phyloP scores from a whole-genome alignment of 2,888 invertebrate species.

The Operophtera brumata region DNA sequence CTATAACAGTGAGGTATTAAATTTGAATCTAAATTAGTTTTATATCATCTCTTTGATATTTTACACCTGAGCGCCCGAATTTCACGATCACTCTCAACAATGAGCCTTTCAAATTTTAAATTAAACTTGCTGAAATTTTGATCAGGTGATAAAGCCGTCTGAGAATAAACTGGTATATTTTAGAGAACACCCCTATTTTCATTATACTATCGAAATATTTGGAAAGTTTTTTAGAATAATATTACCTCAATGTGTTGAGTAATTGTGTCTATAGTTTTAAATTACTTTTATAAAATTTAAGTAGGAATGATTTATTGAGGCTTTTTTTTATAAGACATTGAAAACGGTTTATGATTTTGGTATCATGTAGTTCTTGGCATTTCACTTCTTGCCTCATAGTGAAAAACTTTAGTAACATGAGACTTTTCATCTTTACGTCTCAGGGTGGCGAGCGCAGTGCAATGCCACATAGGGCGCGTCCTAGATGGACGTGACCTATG shows the following conservation, averaged over 20 bases:
- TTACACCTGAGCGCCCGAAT: conserved; percentile 29
- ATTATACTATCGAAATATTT: conserved; percentile 8
- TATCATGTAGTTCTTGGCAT: too few relatives aligned
- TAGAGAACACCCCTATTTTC: not conserved
- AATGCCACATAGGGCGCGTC: too few relatives aligned
- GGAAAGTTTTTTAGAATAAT: conserved; percentile 3
- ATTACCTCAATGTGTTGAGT: not conserved
- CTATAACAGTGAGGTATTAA: conserved; percentile 26
- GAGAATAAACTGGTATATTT: conserved; percentile 7
- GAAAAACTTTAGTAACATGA: too few relatives aligned
- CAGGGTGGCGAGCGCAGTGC: too few relatives aligned
- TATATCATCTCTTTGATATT: conserved; percentile 33
- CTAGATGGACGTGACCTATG: too few relatives aligned
- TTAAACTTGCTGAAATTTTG: conserved; percentile 24
- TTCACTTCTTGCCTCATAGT: too few relatives aligned
- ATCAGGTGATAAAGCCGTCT: conserved; percentile 19
- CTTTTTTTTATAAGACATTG: too few relatives aligned
- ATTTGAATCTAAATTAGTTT: conserved; percentile 49
- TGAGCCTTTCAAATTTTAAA: conserved; percentile 20
- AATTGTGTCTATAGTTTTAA: not conserved
- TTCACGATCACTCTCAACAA: conserved; percentile 20
- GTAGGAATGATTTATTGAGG: too few relatives aligned
- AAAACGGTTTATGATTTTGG: too few relatives aligned
- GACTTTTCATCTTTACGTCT: too few relatives aligned
- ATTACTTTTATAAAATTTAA: too few relatives aligned